Evolutionary conservation across 1,140 invertebrate species (phyloP).

Genomic region (Pogonognathellus flavescens): DNA sequence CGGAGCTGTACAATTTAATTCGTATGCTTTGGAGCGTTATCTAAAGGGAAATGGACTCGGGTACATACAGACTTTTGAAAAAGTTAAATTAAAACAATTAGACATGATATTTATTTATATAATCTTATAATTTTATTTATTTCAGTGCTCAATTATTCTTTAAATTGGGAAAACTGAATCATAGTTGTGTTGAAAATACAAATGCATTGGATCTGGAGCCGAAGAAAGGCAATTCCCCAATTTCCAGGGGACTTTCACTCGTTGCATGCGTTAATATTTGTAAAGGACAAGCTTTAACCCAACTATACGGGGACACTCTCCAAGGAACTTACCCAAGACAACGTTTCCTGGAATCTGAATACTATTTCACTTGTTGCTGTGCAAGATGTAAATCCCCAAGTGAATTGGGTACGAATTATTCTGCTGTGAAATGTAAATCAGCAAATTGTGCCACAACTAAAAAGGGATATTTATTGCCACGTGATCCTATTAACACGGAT

Average conservation of each 20-base stretch:
- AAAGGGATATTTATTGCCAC: constrained; percentile 20
- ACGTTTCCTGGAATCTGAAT: constrained; percentile 67
- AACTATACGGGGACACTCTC: constrained; percentile 46
- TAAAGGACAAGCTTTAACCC: constrained; percentile 37
- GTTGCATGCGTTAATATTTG: constrained; percentile 32
- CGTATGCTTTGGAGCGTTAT: constrained; percentile 18
- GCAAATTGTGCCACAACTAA: not conserved
- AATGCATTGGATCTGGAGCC: constrained; percentile 17
- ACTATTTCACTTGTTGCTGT: constrained; percentile 69
- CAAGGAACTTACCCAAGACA: constrained; percentile 67
- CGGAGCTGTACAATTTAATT: constrained; percentile 50
- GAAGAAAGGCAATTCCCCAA: not conserved
- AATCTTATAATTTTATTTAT: not conserved
- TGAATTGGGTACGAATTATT: constrained; percentile 65
- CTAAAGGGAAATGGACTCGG: constrained; percentile 27
- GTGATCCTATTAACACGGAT: not conserved
- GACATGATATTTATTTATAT: no score
- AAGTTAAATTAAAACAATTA: no score
- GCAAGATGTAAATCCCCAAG: constrained; percentile 68
- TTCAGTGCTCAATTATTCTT: constrained; percentile 16
- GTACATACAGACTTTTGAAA: no score
- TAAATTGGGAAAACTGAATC: constrained; percentile 31
- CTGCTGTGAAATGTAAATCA: constrained; percentile 63
- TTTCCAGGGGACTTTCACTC: constrained; percentile 19
- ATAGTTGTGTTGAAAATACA: constrained; percentile 30